phyloP scores from a whole-genome alignment of 2,888 invertebrate genomes.

The Pantelozetes paolii region DNA sequence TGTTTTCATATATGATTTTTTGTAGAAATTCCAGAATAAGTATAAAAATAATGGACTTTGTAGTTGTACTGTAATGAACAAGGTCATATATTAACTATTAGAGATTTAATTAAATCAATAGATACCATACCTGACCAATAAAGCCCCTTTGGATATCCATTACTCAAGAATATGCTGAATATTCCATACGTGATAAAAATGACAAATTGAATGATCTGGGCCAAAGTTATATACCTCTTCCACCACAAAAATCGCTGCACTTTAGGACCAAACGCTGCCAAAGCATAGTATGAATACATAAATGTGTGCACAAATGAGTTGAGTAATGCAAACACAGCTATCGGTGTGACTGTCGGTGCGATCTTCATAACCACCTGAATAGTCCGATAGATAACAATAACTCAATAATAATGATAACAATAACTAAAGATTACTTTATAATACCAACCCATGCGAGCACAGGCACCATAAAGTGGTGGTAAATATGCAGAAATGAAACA shows the following conservation, averaged over 20 bases:
- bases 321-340: conserved; percentile 28
- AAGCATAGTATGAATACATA: conserved; percentile 39
- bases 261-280: conserved; percentile 34
- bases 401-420: too few relatives aligned
- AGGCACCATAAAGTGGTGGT: conserved; percentile 39
- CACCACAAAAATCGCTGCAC: conserved; percentile 39
- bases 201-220: conserved; percentile 33
- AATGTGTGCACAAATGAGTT: conserved; percentile 37
- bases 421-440: background rate
- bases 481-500: conserved; percentile 35
- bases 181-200: conserved; percentile 8
- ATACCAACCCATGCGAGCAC: conserved; percentile 19
- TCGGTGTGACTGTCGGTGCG: conserved; percentile 23
- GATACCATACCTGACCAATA: conserved; percentile 35
- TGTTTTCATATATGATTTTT: background rate
- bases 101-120: background rate
- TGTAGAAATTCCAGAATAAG: background rate
- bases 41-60: background rate
- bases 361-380: conserved; percentile 30
- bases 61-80: background rate
- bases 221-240: conserved; percentile 38
- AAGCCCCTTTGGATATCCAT: conserved; percentile 31
- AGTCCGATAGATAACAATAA: too few relatives aligned
- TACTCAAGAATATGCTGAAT: conserved; percentile 27
- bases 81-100: background rate